Base-by-base conservation (phyloP, 2,113 vertebrate species). In the Amphiprion percula region DNA sequence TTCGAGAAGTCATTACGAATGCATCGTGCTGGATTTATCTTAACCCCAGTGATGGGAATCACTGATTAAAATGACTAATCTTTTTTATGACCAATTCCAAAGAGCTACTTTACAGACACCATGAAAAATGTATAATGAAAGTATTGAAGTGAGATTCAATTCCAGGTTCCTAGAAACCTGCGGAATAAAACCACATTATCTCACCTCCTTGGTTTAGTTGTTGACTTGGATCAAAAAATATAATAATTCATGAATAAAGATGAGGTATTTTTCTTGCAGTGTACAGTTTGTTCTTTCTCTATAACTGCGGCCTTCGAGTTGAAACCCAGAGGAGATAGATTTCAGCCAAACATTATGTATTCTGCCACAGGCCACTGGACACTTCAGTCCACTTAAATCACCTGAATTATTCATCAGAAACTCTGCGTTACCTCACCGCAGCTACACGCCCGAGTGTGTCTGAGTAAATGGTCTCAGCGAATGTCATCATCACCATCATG, bases 321-420 rank as follows among this genome's bases (percentile, higher is more conserved):
- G 5, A 73, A 59, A 8, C 49, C n/a, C 19, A 56, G 54, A 14
- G 41, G 41, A 54, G 75, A 70, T 82, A 37, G 49, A 7, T 83
- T 75, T 84, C 77, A 86, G 61, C 53, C 19, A 4, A 50, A 26
- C 74, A 72, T 88, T 24, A 56, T n/a, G 62, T 68, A 58, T 70
- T 47, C 65, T 24, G 33, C 61, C 65, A 65, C 61, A 28, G 65
- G 61, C 60, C 61, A 58, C 72, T 28, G 61, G 52, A 60, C 66
- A 71, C 49, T 46, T 66, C 46, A 61, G 46, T 71, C 28, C 58
- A 72, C 74, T 87, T 83, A 74, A 39, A 79, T 28, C 56, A 66
- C 28, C 33, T 88, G 49, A 82, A 88, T 85, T 85, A 86, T 88
- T 90, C 73, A 88, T 33, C 65, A 61, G 56, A 37, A 63, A 54